Evolutionary conservation across 2,113 vertebrate genomes (phyloP), one percentile per base, ranked within the genome.

Genomic region (Rattus norvegicus): DNA sequence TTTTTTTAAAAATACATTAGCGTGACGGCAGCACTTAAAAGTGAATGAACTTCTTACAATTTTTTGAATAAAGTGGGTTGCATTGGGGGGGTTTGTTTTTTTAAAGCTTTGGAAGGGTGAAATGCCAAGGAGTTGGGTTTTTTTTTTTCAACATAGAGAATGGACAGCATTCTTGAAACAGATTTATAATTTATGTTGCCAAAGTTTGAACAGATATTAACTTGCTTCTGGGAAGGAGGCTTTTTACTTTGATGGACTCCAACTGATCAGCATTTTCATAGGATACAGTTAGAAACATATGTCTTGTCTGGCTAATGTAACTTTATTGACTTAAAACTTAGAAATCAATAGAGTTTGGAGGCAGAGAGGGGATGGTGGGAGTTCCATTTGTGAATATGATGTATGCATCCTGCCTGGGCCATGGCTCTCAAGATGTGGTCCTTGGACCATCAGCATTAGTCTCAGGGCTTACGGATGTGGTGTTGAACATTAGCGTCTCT

Each of bases 1-100:
- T 95, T 97, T 95, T 95, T 33, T 36, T 16, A 69, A 91, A 95
- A 96, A 90, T 93, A 95, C 39, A 72, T 97, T 96, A 93, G 28
- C 92, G 76, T 88, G 49, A 94, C 65, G 49, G 79, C 13, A 90
- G 88, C 47, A 95, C 77, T 96, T 94, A 80, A 89, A 96, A 92
- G 88, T 77, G 92, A 95, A 92, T 86, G 26, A 88, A 61, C 47
- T 65, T 80, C 20, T 39, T 56, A 10, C 39, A 88, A 88, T 70
- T 90, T 96, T 80, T 88, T 80, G 11, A 94, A 91, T 89, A 90
- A 76, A 88, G 28, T 63, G 90, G 72, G 43, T 96, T 96, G 77
- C 7, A 3, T 52, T 90, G 67, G 14, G 28, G 28, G 69, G 22
- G 67, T 94, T 97, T 49, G 69, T 69, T 95, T 93, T 93, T 93